phyloP scores from a whole-genome alignment of 1,140 invertebrate species.

The Ruditapes philippinarum region DNA sequence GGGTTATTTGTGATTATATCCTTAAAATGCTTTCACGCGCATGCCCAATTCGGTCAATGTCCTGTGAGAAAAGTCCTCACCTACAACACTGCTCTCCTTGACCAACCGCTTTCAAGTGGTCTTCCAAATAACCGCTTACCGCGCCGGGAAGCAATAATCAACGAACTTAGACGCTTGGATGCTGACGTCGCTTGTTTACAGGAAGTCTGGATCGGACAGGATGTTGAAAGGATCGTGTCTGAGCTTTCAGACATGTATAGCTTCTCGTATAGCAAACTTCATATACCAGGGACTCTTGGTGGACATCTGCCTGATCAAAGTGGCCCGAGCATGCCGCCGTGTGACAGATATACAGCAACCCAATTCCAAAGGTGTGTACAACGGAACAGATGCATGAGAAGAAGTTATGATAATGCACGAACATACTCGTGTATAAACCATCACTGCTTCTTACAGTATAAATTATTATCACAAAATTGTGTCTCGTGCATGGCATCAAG shows the following conservation, averaged over 20 bases:
- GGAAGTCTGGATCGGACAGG: constrained; percentile 58
- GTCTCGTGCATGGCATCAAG: constrained; percentile 11
- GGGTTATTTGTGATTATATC: background rate
- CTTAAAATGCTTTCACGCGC: background rate
- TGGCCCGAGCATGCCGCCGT: background rate
- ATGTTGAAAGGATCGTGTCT: constrained; percentile 28
- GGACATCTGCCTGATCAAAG: background rate
- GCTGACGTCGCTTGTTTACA: constrained; percentile 52
- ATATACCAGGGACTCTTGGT: background rate
- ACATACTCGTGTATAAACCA: background rate
- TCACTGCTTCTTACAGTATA: background rate
- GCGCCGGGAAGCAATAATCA: constrained; percentile 33
- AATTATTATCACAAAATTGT: constrained; percentile 30
- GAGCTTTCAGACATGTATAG: constrained; percentile 1
- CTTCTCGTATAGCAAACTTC: constrained; percentile 37
- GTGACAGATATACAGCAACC: background rate
- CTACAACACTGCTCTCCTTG: constrained; percentile 38
- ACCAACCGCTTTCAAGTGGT: background rate
- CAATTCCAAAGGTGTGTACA: background rate
- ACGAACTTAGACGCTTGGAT: constrained; percentile 29
- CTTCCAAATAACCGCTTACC: constrained; percentile 11
- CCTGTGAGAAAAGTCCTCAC: background rate
- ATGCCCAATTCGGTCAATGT: background rate
- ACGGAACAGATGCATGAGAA: background rate
- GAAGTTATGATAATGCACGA: background rate